A percentile compares a stretch with the other conserved stretches of the same genome.
phyloP scores from a whole-genome alignment of 1,140 invertebrate species.

The honey bee (Apis mellifera) region DNA sequence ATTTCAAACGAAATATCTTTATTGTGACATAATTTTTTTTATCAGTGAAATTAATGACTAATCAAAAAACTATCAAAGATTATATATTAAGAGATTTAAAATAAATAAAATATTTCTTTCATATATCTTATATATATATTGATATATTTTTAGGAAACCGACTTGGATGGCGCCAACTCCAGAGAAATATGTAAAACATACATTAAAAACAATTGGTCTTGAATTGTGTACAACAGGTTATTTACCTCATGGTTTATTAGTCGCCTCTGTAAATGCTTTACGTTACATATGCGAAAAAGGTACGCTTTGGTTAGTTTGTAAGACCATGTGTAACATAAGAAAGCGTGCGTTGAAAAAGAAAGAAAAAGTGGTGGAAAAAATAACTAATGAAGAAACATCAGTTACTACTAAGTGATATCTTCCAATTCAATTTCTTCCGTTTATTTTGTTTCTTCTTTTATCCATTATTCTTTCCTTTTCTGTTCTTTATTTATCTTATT shows the following conservation, averaged over 20 bases:
- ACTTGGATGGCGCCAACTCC: constrained; percentile 91
- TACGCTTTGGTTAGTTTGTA: constrained; percentile 83
- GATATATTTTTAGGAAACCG: constrained; percentile 82
- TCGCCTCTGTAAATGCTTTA: constrained; percentile 81
- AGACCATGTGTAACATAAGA: constrained; percentile 84
- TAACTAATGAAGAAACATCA: background rate
- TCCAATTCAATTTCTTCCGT: background rate
- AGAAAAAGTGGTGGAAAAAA: constrained; percentile 14
- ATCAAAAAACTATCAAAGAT: no score
- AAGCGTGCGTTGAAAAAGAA: constrained; percentile 78
- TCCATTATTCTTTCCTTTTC: no score
- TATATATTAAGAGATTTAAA: no score
- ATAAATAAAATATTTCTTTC: no score
- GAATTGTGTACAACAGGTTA: constrained; percentile 89
- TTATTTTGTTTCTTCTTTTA: no score
- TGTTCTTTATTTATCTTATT: background rate
- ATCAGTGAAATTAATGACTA: no score
- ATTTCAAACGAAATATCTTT: no score
- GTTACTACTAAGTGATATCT: background rate
- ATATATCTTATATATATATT: background rate
- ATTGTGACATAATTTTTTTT: no score
- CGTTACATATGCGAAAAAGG: constrained; percentile 81
- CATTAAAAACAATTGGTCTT: constrained; percentile 90
- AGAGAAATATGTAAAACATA: constrained; percentile 88
- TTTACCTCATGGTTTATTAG: constrained; percentile 87